Evolutionary conservation across 2,797 vertebrate species (phyloP).

Genomic region (Acrocephalus scirpaceus): DNA sequence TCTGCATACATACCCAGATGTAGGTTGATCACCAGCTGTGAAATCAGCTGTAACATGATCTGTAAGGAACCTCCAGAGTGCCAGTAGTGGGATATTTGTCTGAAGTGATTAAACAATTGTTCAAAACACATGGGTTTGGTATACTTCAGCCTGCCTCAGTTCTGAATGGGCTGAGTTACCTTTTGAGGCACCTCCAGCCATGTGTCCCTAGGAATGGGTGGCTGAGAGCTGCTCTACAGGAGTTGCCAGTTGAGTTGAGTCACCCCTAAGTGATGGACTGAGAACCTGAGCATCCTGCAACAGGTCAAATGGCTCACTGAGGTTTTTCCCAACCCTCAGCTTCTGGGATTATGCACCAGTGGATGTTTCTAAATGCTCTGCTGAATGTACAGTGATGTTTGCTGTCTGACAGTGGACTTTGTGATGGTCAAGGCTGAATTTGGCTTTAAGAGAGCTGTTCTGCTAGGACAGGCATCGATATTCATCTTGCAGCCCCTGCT

Average conservation of each 20-base stretch:
- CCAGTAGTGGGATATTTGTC: not conserved
- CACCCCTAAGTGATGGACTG: not conserved
- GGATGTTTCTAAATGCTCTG: not conserved
- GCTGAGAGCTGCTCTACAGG: not conserved
- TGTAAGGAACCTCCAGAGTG: not conserved
- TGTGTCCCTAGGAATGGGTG: not conserved
- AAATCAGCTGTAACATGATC: not conserved
- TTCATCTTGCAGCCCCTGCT: not conserved
- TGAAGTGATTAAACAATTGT: not conserved
- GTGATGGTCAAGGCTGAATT: not conserved
- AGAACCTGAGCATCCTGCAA: not conserved
- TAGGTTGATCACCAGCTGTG: not conserved
- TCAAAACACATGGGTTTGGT: not conserved
- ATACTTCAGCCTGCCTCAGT: not conserved
- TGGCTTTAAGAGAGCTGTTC: not conserved
- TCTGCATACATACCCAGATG: not conserved
- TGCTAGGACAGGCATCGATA: not conserved
- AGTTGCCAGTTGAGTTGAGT: not conserved
- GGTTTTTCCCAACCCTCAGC: not conserved
- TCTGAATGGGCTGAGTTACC: not conserved
- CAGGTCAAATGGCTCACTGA: not conserved
- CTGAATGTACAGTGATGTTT: not conserved
- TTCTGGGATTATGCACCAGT: not conserved
- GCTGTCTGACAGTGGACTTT: not conserved
- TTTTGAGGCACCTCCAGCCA: not conserved